Base-by-base conservation (phyloP, 2,888 invertebrate species). In the Leptopterna dolabrata region DNA sequence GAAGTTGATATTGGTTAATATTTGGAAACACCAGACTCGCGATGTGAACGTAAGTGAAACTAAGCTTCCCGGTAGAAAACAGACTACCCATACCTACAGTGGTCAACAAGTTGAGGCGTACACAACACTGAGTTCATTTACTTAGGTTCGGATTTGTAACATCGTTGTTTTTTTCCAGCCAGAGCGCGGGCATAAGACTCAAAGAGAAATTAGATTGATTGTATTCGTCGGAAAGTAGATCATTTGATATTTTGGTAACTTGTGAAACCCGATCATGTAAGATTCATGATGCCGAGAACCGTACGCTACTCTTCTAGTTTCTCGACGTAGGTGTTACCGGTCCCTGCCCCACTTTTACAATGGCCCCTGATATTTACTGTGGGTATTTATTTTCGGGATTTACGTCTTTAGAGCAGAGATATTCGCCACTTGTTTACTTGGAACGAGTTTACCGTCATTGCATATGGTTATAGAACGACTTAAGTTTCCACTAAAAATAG, bases 191-290 rank as follows among this genome's bases (percentile, higher is more conserved):
- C 63, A 63, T 63, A 24, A 24, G 24, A 11, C 63, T 19, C 27
- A 63, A 63, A 63, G 63, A 27, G 63, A 24, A 63, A 63, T 63
- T 24, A 73, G 73, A 73, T 73, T 73, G 73, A 73, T 73, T 73
- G 73, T 73, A 41, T 30, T 30, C 36, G 73, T 73, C 73, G 36
- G 73, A 73, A 73, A 73, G 73, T 73, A 73, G 73, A 73, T 73
- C 73, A 19, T 73, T 73, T 73, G 73, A 73, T 73, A 73, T 36
- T 73, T 73, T 36, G 73, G 73, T 73, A 73, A 73, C 73, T 73
- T 73, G 73, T 73, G 73, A 73, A 73, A 73, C 73, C 73, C 41
- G 30, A 41, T 41, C 73, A 73, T 73, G 73, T 36, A 73, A 73
- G 36, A 73, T 73, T 73, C 73, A 73, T 73, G 73, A 71, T 30